phyloP scores from a whole-genome alignment of 2,797 vertebrate genomes.

The Aselliscus stoliczkanus region DNA sequence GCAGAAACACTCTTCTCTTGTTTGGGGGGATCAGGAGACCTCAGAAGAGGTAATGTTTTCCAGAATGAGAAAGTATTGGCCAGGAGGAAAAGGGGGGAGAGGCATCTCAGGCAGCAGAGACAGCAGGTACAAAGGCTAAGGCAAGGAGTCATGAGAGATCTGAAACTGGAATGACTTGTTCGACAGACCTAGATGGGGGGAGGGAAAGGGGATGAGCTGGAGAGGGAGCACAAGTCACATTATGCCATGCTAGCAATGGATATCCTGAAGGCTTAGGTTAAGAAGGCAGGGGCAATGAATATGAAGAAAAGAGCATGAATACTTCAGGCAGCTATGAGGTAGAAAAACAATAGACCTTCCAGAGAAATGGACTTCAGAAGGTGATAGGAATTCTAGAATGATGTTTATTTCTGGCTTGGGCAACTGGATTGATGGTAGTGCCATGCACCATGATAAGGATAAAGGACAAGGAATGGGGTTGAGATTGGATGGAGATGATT shows the following conservation, averaged over 20 bases:
- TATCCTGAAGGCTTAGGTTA: background rate
- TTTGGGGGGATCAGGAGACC: background rate
- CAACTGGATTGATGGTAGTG: background rate
- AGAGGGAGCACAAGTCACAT: background rate
- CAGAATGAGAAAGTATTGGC: background rate
- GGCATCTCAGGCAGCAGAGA: background rate
- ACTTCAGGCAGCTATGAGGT: background rate
- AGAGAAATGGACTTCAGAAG: background rate
- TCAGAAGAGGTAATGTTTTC: background rate
- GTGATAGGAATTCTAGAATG: background rate
- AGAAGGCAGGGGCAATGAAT: background rate
- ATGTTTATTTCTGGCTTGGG: background rate
- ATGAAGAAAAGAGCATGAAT: background rate
- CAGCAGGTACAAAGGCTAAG: background rate
- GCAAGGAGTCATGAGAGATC: background rate
- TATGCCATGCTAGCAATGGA: background rate
- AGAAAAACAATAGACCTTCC: background rate
- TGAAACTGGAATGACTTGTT: background rate
- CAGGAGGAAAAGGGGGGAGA: background rate
- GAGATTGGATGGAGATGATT: background rate
- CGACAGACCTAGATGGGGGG: background rate
- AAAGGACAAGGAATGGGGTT: background rate
- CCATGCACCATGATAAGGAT: background rate
- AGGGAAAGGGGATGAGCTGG: background rate
- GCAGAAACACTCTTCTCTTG: background rate